These are phyloP conservation scores for Sepioteuthis lessoniana DNA, from an alignment of 2,888 invertebrate species.

Conservation along the genomic window DNA sequence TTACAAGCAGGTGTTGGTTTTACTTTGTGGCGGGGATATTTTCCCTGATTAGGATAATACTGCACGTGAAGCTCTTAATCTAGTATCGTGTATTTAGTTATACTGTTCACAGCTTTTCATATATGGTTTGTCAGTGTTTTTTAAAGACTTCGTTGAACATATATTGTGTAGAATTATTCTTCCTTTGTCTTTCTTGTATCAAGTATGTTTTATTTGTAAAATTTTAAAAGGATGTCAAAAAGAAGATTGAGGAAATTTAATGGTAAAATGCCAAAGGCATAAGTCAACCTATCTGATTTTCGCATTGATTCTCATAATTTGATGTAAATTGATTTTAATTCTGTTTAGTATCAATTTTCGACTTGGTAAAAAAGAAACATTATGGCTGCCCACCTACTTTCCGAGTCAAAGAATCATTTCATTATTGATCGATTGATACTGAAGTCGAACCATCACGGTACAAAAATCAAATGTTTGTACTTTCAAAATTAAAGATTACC, in stretches of 20 bases:
- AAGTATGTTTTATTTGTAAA: not conserved
- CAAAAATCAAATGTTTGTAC: not conserved
- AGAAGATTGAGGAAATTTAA: not conserved
- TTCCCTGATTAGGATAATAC: too few species aligned
- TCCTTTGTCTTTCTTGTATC: not conserved
- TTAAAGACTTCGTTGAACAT: too few species aligned
- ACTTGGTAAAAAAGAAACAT: not conserved
- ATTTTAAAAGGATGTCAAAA: not conserved
- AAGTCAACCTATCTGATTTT: not conserved
- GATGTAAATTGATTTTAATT: not conserved
- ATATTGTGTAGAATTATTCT: not conserved
- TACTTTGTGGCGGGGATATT: too few species aligned
- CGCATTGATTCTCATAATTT: not conserved
- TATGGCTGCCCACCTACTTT: not conserved
- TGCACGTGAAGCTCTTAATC: too few species aligned
- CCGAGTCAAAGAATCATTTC: not conserved
- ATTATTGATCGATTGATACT: not conserved
- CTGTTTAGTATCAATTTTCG: not conserved
- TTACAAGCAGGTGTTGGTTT: too few species aligned
- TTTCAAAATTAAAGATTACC: not conserved
- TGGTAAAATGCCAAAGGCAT: not conserved
- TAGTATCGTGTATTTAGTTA: too few species aligned
- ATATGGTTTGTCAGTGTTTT: too few species aligned
- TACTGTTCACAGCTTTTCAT: too few species aligned
- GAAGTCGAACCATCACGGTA: not conserved